A percentile compares a stretch with the other conserved stretches of the same genome.
Conservation (phyloP, 37 sponge, comb jelly and placozoan genomes). For the Lycopodina hypogea region DNA sequence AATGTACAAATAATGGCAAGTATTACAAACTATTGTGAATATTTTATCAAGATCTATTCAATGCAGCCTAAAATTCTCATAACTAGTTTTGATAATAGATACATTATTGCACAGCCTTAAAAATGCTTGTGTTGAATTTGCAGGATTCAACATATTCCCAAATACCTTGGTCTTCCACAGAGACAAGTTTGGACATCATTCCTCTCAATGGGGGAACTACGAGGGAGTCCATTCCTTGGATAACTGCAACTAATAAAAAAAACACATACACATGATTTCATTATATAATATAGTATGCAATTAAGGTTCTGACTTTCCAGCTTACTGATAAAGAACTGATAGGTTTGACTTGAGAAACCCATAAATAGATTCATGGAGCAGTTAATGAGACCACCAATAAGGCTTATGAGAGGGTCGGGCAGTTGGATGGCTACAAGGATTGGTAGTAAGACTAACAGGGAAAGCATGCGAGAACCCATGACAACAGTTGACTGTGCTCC, state of each 20-base stretch:
- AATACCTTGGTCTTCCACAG: no score
- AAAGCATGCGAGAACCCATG: constrained; percentile 11
- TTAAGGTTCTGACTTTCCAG: no score
- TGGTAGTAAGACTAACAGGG: constrained; percentile 36
- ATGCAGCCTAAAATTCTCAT: no score
- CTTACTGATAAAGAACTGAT: constrained; percentile 59
- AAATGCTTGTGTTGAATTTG: no score
- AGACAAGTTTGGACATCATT: constrained; percentile 44
- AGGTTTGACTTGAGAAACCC: neutral
- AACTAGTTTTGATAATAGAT: neutral
- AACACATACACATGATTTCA: no score
- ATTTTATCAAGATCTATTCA: no score
- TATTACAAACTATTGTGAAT: no score
- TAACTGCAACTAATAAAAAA: constrained; percentile 42
- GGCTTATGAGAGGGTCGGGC: constrained; percentile 42
- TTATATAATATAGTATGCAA: no score
- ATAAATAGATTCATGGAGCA: constrained; percentile 18
- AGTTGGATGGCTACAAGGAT: constrained; percentile 29
- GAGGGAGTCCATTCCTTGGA: constrained; percentile 21
- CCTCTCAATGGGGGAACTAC: constrained; percentile 32
- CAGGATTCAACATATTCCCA: no score
- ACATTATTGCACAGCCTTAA: no score
- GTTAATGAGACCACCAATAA: constrained; percentile 21
- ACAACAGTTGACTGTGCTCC: constrained; percentile 2
- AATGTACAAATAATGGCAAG: no score